These are phyloP conservation scores for Artibeus lituratus DNA, from an alignment of 2,797 vertebrate genomes.

Conservation along the genomic window DNA sequence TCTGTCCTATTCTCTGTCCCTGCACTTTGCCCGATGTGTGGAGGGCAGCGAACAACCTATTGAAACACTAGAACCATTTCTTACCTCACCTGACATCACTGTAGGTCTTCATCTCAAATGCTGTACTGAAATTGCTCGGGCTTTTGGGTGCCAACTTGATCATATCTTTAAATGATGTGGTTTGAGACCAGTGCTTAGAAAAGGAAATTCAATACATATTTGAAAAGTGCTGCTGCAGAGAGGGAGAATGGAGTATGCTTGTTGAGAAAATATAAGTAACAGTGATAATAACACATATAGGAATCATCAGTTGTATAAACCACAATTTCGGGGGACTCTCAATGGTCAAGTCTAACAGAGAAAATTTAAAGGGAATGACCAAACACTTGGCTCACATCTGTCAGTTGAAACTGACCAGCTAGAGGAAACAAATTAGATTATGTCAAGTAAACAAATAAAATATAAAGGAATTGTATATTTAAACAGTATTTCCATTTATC, in stretches of 20 bases:
- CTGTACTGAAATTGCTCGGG: neutral
- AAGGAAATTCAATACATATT: constrained; percentile 23
- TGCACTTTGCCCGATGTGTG: neutral
- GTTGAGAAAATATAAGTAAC: neutral
- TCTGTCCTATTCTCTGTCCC: neutral
- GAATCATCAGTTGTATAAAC: neutral
- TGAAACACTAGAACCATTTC: neutral
- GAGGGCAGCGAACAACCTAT: neutral
- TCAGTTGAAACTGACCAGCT: neutral
- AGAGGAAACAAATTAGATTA: neutral
- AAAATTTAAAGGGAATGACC: neutral
- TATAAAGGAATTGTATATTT: neutral
- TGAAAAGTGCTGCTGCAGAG: neutral
- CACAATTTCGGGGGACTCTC: constrained; percentile 7
- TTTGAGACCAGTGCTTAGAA: neutral
- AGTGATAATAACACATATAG: neutral
- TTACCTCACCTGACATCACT: neutral
- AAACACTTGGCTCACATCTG: neutral
- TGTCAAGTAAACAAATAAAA: neutral
- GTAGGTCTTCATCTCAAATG: neutral
- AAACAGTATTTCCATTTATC: neutral
- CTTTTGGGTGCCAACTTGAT: neutral
- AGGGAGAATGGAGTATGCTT: neutral
- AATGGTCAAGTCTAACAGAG: neutral
- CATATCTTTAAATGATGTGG: neutral